A percentile compares a stretch with the other conserved stretches of the same genome.
These are phyloP conservation scores for Mormoops blainvillei DNA, from an alignment of 2,113 vertebrate species.

Conservation along the genomic window DNA sequence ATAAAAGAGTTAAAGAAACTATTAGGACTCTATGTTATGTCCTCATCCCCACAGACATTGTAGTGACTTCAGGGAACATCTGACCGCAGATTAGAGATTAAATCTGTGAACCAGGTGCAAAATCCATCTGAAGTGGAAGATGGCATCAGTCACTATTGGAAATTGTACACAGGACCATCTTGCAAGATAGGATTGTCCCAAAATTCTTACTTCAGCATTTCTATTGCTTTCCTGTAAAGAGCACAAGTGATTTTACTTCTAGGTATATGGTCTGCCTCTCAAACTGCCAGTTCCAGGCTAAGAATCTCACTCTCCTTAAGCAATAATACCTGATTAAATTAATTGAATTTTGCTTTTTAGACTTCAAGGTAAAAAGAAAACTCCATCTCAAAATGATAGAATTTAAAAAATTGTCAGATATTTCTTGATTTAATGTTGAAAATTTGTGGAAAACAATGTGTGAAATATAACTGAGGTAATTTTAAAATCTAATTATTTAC, in stretches of 20 bases:
- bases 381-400: background rate
- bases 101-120: background rate
- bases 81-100: background rate
- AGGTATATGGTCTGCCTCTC: background rate
- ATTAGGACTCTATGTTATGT: rapidly evolving
- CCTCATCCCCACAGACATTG: background rate
- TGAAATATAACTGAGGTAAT: background rate
- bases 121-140: background rate
- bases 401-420: background rate
- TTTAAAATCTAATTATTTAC: background rate
- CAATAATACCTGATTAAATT: background rate
- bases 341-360: background rate
- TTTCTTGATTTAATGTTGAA: background rate
- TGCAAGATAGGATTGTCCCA: background rate
- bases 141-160: background rate
- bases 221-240: background rate
- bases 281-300: background rate
- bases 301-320: background rate
- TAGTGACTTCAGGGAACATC: background rate
- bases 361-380: background rate
- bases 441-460: background rate
- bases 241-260: background rate
- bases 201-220: background rate
- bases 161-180: background rate
- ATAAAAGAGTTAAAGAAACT: background rate